Conservation (phyloP, 2,888 invertebrate genomes). For the Pristionchus mayeri region DNA sequence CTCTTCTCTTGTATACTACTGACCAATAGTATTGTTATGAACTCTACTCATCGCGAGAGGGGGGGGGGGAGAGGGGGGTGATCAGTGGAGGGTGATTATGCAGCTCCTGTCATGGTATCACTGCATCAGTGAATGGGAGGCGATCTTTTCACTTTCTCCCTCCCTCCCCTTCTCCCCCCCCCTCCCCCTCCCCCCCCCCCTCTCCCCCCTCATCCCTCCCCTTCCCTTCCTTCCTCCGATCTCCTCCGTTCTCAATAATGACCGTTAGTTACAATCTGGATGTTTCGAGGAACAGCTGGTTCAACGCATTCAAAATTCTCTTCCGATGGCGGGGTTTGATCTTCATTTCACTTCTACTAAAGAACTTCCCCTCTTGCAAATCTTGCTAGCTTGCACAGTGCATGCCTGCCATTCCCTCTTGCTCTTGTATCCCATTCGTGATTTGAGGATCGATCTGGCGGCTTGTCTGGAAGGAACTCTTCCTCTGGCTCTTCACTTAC, state of each 20-base stretch:
- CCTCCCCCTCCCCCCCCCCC: not conserved
- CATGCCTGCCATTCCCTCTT: not conserved
- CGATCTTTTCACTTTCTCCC: slow-evolving; percentile 31
- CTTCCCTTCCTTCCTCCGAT: not conserved
- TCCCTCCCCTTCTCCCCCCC: not conserved
- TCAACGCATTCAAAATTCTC: slow-evolving; percentile 61
- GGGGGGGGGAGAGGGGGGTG: not conserved
- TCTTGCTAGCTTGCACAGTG: not conserved
- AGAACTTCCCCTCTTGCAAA: too few species aligned
- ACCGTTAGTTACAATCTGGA: slow-evolving; percentile 72
- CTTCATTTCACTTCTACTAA: not conserved
- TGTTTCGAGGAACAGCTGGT: slow-evolving; percentile 63
- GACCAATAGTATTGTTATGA: not conserved
- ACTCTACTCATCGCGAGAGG: not conserved
- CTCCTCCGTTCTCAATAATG: slow-evolving; percentile 57
- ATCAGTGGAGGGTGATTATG: slow-evolving; percentile 6
- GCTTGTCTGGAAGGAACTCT: slow-evolving; percentile 64
- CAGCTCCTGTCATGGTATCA: slow-evolving; percentile 11
- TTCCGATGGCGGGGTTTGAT: slow-evolving; percentile 67
- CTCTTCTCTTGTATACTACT: not conserved
- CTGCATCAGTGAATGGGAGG: slow-evolving; percentile 23
- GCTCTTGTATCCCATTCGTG: not conserved
- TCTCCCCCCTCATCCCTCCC: slow-evolving; percentile 6
- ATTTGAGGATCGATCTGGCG: slow-evolving; percentile 67
- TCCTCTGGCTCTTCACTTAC: slow-evolving; percentile 63